Evolutionary conservation across 2,113 vertebrate genomes (phyloP).

Genomic region (Bos javanicus): DNA sequence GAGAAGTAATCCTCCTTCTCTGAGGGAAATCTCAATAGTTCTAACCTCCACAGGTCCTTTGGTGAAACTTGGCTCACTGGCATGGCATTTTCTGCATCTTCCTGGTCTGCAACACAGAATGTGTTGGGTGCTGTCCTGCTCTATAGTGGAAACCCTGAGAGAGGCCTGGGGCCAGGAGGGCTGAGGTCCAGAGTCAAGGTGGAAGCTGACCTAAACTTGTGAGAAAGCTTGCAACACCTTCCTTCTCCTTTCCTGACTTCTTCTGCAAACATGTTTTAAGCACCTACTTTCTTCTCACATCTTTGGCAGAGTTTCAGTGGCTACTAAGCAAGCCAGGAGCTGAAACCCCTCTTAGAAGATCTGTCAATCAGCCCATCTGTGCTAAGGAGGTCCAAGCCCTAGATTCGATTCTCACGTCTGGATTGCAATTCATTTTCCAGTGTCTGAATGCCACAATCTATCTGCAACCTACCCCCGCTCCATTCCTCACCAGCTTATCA

Average conservation of each 20-base stretch:
- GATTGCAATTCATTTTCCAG: not conserved
- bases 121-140: not conserved
- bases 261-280: not conserved
- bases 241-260: not conserved
- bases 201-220: not conserved
- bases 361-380: not conserved
- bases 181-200: not conserved
- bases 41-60: not conserved
- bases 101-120: not conserved
- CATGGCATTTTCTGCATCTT: not conserved
- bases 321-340: not conserved
- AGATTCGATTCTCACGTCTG: not conserved
- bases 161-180: not conserved
- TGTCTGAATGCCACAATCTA: not conserved
- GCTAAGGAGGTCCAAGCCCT: not conserved
- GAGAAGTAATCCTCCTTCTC: not conserved
- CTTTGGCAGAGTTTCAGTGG: not conserved
- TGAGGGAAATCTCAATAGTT: not conserved
- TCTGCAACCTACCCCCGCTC: not conserved
- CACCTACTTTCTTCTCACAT: not conserved
- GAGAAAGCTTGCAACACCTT: not conserved
- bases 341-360: not conserved
- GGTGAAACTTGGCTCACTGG: not conserved
- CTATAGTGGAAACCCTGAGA: not conserved
- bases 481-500: not conserved